Evolutionary conservation across 2,888 invertebrate species (phyloP), one percentile per base, ranked within the genome.

Genomic region (Drosophila ustulata): DNA sequence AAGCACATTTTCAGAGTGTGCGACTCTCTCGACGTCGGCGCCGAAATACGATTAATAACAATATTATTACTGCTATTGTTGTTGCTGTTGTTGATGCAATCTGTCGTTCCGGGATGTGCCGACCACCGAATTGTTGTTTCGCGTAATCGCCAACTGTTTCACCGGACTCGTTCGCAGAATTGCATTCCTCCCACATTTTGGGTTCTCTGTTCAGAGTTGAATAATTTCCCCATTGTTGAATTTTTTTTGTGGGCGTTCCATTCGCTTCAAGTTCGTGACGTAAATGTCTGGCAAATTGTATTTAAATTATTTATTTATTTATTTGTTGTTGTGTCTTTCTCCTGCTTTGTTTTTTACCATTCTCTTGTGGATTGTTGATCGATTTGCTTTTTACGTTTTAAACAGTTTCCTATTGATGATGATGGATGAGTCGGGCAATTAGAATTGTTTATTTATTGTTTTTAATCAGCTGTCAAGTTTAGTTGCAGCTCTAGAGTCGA

Each of bases 201-300:
- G 1, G 8, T 13, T 37, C 26, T 46, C 39, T 43, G 2, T 25
- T 41, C 26, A 52, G 39, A 26, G 9, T 46, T 30, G 18, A 41
- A 53, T 13, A 23, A 4, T 34, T 41, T 49, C 37, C 8, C 9
- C 25, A 37, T 63, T 68, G 41, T 50, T 46, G 41, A 25, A 47
- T 13, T 23, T 18, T 11, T 78, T 55, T 68, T 13, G 78, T 72
- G 78, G 78, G 75, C 75, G 77, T 75, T 47, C 71, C 32, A 23
- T 30, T 43, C 47, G 25, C 55, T 13, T 46, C 0, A 51, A 23
- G 50, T 58, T 37, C 0, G 61, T 77, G 73, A 77, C 75, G 73
- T 61, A 59, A 66, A 77, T 52, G 26, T 6, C 18, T 30, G 3
- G 26, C 11, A 55, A 66, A 66, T 75, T 13, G 49, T 49, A 57